Base-by-base conservation (phyloP, 2,113 vertebrate species). In the Jacana jacana region DNA sequence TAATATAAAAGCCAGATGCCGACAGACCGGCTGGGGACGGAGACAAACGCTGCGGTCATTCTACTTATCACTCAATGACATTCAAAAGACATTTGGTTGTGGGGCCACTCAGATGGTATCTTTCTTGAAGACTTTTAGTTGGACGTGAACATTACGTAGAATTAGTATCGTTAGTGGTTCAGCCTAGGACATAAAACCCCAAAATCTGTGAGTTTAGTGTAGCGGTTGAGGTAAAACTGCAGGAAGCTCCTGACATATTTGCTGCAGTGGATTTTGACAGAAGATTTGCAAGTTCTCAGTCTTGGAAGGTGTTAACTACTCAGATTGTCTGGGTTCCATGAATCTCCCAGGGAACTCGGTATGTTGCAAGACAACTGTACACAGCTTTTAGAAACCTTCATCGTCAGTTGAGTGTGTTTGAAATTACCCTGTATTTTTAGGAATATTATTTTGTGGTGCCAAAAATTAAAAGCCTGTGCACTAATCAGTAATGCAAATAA, bases 1-100 rank as follows among this genome's bases (percentile, higher is more conserved):
- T 98, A 97, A 98, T 94, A 91, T 91, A 97, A 89, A 91, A 92
- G 79, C 86, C 89, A 84, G 81, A 72, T 15, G 81, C 93, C 88
- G 78, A 40, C 69, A 91, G 73, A 63, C 46, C 52, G 77, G 76
- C 76, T 71, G 82, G 83, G 71, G 71, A 54, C n/a, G 88, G 76
- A 80, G 48, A 24, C 39, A 76, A 85, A 44, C 33, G 20, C 23
- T 60, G 40, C 17, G 23, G 31, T 60, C 7, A 7, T 66, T 60
- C 49, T 52, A 46, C 76, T 65, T 44, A 23, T 65, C 16, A 6
- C 60, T 40, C 25, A 55, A 7, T 25, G 65, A 28, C 23, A 8
- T 35, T 66, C 54, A 46, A 24, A 71, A 71, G 31, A 7, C 13
- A 7, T 3, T 72, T 70, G 72, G 18, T 31, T 40, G 13, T 55